Evolutionary conservation across 2,888 invertebrate genomes (phyloP).

Genomic region (Melanostoma scalare): DNA sequence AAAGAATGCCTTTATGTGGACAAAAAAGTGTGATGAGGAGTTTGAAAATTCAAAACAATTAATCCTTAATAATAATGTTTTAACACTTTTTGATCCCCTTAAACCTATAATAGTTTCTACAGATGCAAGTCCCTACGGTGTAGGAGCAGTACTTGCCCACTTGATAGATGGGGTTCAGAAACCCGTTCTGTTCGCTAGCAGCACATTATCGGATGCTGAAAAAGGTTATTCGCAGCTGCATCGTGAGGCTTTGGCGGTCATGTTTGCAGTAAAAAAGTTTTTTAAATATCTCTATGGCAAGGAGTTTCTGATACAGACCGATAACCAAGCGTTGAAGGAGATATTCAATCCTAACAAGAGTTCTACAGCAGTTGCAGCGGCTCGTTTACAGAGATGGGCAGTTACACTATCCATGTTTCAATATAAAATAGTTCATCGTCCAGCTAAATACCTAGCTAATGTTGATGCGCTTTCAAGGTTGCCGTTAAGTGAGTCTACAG

Average conservation of each 20-base stretch:
- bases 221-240: constrained; percentile 74
- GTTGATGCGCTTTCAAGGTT: constrained; percentile 39
- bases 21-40: background rate
- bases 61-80: too few relatives aligned
- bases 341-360: constrained; percentile 62
- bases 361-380: constrained; percentile 5
- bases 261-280: constrained; percentile 79
- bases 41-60: too few relatives aligned
- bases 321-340: constrained; percentile 67
- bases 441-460: constrained; percentile 7
- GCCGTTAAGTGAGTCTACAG: constrained; percentile 11
- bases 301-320: constrained; percentile 69
- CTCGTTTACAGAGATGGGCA: constrained; percentile 2
- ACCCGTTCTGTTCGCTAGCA: constrained; percentile 26
- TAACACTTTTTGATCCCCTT: too few relatives aligned
- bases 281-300: constrained; percentile 79
- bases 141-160: background rate
- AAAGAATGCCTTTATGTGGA: background rate
- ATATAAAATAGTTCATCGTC: constrained; percentile 13
- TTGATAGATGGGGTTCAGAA: constrained; percentile 14
- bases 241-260: constrained; percentile 76
- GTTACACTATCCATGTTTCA: constrained; percentile 24
- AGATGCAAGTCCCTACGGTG: constrained; percentile 5
- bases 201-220: constrained; percentile 28
- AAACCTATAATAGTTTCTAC: background rate